Base-by-base conservation (phyloP, 2,888 invertebrate species). In the Neoascia interrupta region DNA sequence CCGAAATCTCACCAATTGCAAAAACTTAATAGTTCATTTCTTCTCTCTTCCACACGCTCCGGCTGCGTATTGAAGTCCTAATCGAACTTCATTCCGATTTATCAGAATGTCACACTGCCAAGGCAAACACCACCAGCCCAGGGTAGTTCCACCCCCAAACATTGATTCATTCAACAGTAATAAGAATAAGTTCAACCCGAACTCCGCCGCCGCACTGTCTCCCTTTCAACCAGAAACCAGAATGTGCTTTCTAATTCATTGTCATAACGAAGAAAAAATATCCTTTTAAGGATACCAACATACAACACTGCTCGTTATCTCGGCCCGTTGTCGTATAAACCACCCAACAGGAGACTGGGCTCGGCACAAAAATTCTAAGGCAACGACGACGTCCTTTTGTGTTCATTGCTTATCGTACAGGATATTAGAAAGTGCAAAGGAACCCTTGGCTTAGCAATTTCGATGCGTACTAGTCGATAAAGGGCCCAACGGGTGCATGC, bases 81-180 rank as follows among this genome's bases (percentile, higher is more conserved):
- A 79, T 79, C 79, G 79, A 79, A 79, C 66, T 61, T 79, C 61
- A 73, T 51, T 68, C 18, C 49, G 37, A 79, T 68, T 72, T 79
- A 72, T 79, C 72, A 56, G 73, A 79, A 66, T 64, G 76, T 70
- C 64, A 53, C 37, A 64, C 34, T 45, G 49, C 43, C 23, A 15
- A 19, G 36, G 53, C 23, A 72, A 61, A 66, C 43, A 66, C 23
- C 43, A 72, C 28, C 72, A 66, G 68, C 72, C 79, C 79, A 36
- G 39, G n/a, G n/a, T 61, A 54, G 79, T 79, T 68, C 73, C 79
- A 79, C 73, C 79, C 79, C 73, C 79, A 61, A 31, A 41, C 45
- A 56, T n/a, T 47, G 64, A 58, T 60, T 76, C 64, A 72, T 61
- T 70, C 53, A 21, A 19, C 26, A 41, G 8, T 31, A 31, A 2